Conservation (phyloP, 2,113 vertebrate genomes). For the Psophia crepitans region DNA sequence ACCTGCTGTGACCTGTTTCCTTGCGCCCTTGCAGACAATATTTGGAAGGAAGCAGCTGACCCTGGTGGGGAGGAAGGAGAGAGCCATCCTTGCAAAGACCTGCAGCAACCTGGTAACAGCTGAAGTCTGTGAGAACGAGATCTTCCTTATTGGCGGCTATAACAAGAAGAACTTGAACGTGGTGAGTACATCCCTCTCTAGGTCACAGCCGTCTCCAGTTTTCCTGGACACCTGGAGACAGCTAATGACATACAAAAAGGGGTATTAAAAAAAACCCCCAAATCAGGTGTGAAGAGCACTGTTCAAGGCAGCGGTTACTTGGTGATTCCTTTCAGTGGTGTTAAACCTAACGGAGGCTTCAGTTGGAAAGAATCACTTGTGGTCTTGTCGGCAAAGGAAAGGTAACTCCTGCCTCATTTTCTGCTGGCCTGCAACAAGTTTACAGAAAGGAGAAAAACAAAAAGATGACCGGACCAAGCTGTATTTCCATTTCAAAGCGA, state of each 20-base stretch:
- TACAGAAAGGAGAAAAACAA: background rate
- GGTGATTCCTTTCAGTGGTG: background rate
- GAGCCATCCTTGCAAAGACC: accelerated
- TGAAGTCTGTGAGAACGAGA: accelerated
- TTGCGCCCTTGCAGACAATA: accelerated
- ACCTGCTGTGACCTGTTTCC: background rate
- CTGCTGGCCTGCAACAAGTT: background rate
- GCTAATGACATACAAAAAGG: background rate
- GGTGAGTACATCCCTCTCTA: background rate
- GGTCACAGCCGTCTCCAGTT: background rate
- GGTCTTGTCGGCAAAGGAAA: background rate
- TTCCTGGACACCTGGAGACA: background rate
- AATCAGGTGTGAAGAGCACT: background rate
- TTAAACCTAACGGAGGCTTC: background rate
- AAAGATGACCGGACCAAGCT: background rate
- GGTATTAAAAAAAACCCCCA: background rate
- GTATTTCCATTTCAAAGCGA: background rate
- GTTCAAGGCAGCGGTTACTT: background rate
- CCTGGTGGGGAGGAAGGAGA: background rate
- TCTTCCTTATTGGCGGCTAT: background rate
- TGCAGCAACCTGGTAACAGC: accelerated
- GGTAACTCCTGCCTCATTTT: background rate
- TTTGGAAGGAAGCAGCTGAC: conserved; percentile 15
- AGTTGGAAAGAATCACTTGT: background rate
- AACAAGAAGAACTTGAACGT: background rate